Percentiles rank a stretch among this genome's conserved stretches.
These are phyloP conservation scores for Ganaspis brasiliensis DNA, from an alignment of 2,888 invertebrate genomes.

Conservation along the genomic window DNA sequence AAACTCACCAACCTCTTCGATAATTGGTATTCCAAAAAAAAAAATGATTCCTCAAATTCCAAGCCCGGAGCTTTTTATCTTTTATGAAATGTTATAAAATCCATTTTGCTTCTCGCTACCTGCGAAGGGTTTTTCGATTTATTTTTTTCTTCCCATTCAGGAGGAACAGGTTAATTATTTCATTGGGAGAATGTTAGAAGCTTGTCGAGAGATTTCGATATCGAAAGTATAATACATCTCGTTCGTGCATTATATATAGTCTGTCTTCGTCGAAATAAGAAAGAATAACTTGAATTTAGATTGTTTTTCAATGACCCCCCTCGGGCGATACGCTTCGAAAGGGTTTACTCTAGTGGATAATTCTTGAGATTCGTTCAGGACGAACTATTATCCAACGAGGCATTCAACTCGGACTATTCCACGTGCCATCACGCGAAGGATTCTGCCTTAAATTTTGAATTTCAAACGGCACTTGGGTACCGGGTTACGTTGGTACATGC, in stretches of 20 bases:
- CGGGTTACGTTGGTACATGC: constrained; percentile 17
- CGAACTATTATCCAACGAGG: constrained; percentile 37
- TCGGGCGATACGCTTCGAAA: constrained; percentile 21
- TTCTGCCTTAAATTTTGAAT: constrained; percentile 32
- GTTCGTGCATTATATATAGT: too few species aligned
- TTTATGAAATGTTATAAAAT: constrained; percentile 33
- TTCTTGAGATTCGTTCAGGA: constrained; percentile 30
- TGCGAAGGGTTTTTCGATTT: constrained; percentile 13
- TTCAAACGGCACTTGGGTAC: constrained; percentile 35
- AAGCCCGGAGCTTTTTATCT: neutral
- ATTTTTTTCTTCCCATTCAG: constrained; percentile 21
- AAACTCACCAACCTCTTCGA: constrained; percentile 9
- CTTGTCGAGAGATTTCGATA: neutral
- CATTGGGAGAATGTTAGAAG: neutral
- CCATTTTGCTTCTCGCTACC: constrained; percentile 9
- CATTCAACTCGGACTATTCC: constrained; percentile 28
- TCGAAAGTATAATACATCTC: constrained; percentile 1
- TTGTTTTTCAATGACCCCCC: constrained; percentile 34
- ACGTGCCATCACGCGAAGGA: constrained; percentile 32
- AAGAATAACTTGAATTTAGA: constrained; percentile 20
- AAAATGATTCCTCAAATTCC: neutral
- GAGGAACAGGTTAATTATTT: constrained; percentile 25
- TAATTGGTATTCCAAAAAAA: constrained; percentile 5
- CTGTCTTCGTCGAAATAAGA: neutral
- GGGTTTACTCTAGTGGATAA: constrained; percentile 39